Evolutionary conservation across 2,888 invertebrate genomes (phyloP).

Genomic region (Candidula unifasciata): DNA sequence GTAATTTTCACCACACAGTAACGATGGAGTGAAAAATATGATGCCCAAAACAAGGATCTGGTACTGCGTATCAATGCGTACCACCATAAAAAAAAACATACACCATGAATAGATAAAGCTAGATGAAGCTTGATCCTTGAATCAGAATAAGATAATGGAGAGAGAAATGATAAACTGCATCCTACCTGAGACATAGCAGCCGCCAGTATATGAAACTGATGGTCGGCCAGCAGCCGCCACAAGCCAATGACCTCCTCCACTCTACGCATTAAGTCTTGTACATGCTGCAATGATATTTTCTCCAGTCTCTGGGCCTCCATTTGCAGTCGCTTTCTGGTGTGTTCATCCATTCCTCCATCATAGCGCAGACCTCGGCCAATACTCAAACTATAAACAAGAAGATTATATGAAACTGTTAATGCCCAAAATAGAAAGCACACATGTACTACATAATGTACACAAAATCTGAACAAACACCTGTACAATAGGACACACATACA

Average conservation of each 20-base stretch:
- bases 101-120: no score
- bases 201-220: slow-evolving; percentile 88
- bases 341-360: slow-evolving; percentile 70
- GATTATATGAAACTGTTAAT: background rate
- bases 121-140: slow-evolving; percentile 14
- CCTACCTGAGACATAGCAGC: slow-evolving; percentile 73
- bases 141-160: background rate
- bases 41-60: no score
- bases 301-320: slow-evolving; percentile 77
- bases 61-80: no score
- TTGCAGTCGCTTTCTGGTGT: slow-evolving; percentile 70
- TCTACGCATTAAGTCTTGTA: slow-evolving; percentile 81
- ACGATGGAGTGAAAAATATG: no score
- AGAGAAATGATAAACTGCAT: background rate
- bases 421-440: no score
- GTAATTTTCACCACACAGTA: no score
- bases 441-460: no score
- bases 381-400: slow-evolving; percentile 51
- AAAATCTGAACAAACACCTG: no score
- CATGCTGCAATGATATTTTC: slow-evolving; percentile 76
- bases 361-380: slow-evolving; percentile 44
- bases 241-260: slow-evolving; percentile 93
- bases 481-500: no score
- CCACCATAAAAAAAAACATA: no score
- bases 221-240: slow-evolving; percentile 94